Evolutionary conservation across 2,113 vertebrate species (phyloP).

Genomic region (Ondatra zibethicus): DNA sequence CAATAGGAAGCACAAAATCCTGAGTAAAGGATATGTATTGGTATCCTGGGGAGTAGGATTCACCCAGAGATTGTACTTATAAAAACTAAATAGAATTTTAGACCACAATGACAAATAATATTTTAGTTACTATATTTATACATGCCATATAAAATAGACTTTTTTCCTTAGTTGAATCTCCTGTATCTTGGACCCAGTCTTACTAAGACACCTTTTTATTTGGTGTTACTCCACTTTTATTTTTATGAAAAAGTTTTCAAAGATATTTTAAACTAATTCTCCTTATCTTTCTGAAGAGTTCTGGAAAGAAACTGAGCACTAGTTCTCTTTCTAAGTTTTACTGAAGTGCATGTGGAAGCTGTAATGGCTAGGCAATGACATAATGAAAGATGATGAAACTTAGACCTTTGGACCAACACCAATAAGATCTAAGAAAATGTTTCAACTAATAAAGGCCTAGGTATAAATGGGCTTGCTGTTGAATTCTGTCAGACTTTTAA

Average conservation of each 20-base stretch:
- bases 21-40: conserved; percentile 48
- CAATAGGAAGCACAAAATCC: conserved; percentile 43
- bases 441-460: not conserved
- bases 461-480: not conserved
- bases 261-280: conserved; percentile 50
- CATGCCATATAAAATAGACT: conserved; percentile 35
- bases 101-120: conserved; percentile 42
- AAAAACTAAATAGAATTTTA: conserved; percentile 52
- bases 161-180: conserved; percentile 56
- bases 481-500: too few species aligned
- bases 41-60: conserved; percentile 47
- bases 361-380: not conserved
- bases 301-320: conserved; percentile 9
- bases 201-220: conserved; percentile 56
- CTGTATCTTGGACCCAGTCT: conserved; percentile 37
- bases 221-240: conserved; percentile 13
- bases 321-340: not conserved
- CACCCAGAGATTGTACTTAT: conserved; percentile 46
- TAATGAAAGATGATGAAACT: not conserved
- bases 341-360: not conserved
- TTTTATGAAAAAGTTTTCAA: conserved; percentile 39
- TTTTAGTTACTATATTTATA: conserved; percentile 64
- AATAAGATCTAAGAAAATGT: not conserved
- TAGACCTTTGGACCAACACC: not conserved
- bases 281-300: conserved; percentile 52